phyloP scores from a whole-genome alignment of 2,797 vertebrate species.

The Liparis tanakae region DNA sequence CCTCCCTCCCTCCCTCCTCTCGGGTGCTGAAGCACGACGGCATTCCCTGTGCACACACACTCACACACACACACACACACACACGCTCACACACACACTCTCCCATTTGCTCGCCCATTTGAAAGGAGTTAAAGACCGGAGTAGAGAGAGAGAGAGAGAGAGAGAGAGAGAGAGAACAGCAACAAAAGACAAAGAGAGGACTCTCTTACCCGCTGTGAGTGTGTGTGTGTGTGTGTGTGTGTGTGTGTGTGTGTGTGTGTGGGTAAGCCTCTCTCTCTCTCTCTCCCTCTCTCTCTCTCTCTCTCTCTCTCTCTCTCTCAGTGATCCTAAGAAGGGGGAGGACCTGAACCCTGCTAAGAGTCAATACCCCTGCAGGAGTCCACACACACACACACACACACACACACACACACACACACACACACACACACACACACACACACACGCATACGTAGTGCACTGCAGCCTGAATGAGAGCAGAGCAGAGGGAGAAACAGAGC shows the following conservation, averaged over 20 bases:
- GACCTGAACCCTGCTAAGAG: constrained; percentile 72
- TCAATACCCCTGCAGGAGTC: constrained; percentile 78
- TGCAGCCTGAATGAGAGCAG: constrained; percentile 69
- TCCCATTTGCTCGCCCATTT: constrained; percentile 35
- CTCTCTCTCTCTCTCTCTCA: constrained; percentile 15
- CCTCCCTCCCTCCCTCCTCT: constrained; percentile 6
- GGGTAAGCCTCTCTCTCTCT: constrained; percentile 15
- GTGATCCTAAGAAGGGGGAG: constrained; percentile 69
- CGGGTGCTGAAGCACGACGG: constrained; percentile 73
- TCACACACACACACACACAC: background rate
- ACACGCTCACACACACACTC: constrained; percentile 11
- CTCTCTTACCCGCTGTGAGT: constrained; percentile 52
- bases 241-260: constrained; percentile 43
- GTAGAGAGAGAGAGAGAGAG: no score
- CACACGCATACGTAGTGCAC: constrained; percentile 52
- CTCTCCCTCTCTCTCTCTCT: constrained; percentile 7
- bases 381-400: constrained; percentile 47
- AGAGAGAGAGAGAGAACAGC: constrained; percentile 54
- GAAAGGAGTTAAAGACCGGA: constrained; percentile 56
- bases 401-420: constrained; percentile 39
- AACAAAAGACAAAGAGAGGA: constrained; percentile 58
- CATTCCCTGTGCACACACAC: constrained; percentile 67
- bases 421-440: constrained; percentile 48
- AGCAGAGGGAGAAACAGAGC: constrained; percentile 65
- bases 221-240: constrained; percentile 38